Evolutionary conservation across 2,888 invertebrate species (phyloP).

Genomic region (Athalia rosae): DNA sequence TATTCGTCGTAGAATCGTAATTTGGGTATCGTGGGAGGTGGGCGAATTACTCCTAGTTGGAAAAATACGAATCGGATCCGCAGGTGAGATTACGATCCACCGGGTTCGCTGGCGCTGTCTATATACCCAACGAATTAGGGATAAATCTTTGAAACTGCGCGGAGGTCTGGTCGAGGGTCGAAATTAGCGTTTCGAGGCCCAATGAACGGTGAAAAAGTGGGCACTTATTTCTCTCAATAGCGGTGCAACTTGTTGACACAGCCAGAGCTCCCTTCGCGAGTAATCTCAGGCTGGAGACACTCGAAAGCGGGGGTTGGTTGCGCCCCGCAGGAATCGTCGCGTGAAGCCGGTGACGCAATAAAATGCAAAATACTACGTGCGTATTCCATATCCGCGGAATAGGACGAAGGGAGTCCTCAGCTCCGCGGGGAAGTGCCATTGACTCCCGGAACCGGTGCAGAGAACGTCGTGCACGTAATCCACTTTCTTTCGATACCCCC

Average conservation of each 20-base stretch:
- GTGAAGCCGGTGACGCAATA: too few species aligned
- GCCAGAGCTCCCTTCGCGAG: background rate
- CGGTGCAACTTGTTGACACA: background rate
- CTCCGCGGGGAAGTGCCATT: background rate
- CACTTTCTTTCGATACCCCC: constrained; percentile 12
- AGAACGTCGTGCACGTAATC: constrained; percentile 3
- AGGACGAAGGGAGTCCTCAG: too few species aligned
- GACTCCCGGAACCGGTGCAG: background rate
- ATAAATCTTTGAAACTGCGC: background rate
- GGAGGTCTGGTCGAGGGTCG: background rate
- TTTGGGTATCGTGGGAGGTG: background rate
- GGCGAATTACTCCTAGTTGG: background rate
- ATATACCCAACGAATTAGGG: too few species aligned
- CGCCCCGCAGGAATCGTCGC: too few species aligned
- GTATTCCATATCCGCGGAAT: too few species aligned
- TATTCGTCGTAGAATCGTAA: too few species aligned
- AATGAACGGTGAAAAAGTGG: constrained; percentile 2
- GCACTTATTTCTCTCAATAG: background rate
- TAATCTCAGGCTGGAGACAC: background rate
- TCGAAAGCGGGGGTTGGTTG: background rate
- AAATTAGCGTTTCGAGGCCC: background rate
- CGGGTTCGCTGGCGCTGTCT: background rate
- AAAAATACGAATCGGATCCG: background rate
- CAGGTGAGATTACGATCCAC: background rate
- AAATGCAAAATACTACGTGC: too few species aligned